Evolutionary conservation across 2,113 vertebrate genomes (phyloP), one percentile per base, ranked within the genome.

Genomic region (Lepus europaeus): DNA sequence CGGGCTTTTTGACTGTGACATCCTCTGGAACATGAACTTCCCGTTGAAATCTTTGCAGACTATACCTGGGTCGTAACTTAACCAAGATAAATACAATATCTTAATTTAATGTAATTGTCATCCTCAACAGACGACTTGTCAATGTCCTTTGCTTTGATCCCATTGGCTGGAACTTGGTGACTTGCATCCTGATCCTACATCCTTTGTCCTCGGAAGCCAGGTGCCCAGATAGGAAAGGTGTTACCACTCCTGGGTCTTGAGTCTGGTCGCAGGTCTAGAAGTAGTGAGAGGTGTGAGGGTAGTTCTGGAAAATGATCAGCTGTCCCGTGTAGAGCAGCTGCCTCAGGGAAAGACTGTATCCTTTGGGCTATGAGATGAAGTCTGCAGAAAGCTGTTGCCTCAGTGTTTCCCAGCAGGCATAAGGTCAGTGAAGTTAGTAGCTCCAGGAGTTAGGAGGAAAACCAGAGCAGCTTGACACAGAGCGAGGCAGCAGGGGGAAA

Each of bases 161-260:
- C 64, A 88, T 82, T 86, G 85, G 20, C 76, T 84, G 10, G 49
- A 87, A 89, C 53, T 89, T 95, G 59, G 45, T 77, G 82, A 90
- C 13, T 9, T 63, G 25, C 33, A 94, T 27, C 51, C 49, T 63
- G 53, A 20, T 90, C 29, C 49, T 11, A 4, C 29, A 56, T 7
- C 5, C 36, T 89, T 81, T 91, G 59, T 63, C 66, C 31, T 80
- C 79, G 74, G n/a, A 89, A 66, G 45, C 4, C 31, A 51, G 74
- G 66, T 79, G 20, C 7, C 19, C 33, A 39, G n/a, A 39, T 79
- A 73, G 33, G 31, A 63, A 5, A 31, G 16, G 31, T 53, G 20
- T 59, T 79, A n/a, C 36, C 86, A 72, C 27, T 87, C 36, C 53
- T 49, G 45, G 33, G 11, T 80, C 29, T 63, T 17, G 10, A 84